Conservation (phyloP, 1,140 invertebrate genomes). For the Drosophila lacertosa region DNA sequence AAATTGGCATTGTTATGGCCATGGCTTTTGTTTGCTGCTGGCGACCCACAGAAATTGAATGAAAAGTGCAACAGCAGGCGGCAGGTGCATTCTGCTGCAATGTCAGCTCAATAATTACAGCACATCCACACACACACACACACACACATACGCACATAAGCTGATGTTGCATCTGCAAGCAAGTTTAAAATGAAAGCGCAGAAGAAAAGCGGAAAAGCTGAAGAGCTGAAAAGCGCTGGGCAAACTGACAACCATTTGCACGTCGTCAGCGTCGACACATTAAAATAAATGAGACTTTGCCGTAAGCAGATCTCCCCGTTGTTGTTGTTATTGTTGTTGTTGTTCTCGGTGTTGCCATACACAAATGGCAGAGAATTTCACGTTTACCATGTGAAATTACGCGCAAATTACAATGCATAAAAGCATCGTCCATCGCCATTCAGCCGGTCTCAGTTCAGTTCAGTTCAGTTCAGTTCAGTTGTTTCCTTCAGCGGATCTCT, state of each 20-base stretch:
- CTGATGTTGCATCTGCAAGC: slow-evolving; percentile 56
- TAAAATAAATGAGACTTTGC: slow-evolving; percentile 81
- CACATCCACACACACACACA: slow-evolving; percentile 21
- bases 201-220: slow-evolving; percentile 31
- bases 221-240: slow-evolving; percentile 52
- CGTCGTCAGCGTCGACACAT: slow-evolving; percentile 78
- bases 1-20: slow-evolving; percentile 79
- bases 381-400: slow-evolving; percentile 72
- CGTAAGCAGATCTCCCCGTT: slow-evolving; percentile 57
- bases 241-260: slow-evolving; percentile 77
- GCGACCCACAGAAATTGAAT: slow-evolving; percentile 57
- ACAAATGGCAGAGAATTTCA: slow-evolving; percentile 58
- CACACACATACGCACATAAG: slow-evolving; percentile 1
- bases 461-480: slow-evolving; percentile 2
- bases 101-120: slow-evolving; percentile 77
- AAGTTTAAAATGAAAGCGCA: slow-evolving; percentile 57
- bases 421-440: slow-evolving; percentile 30
- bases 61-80: slow-evolving; percentile 46
- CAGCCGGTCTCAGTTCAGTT: slow-evolving; percentile 15
- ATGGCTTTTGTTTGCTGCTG: slow-evolving; percentile 3
- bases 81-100: slow-evolving; percentile 56
- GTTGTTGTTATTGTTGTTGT: slow-evolving; percentile 25
- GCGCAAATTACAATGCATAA: slow-evolving; percentile 78
- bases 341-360: slow-evolving; percentile 26
- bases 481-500: slow-evolving; percentile 20